A percentile compares a stretch with the other conserved stretches of the same genome.
Evolutionary conservation across 1,140 invertebrate species (phyloP).

Genomic region (Drosophila quadrilineata): DNA sequence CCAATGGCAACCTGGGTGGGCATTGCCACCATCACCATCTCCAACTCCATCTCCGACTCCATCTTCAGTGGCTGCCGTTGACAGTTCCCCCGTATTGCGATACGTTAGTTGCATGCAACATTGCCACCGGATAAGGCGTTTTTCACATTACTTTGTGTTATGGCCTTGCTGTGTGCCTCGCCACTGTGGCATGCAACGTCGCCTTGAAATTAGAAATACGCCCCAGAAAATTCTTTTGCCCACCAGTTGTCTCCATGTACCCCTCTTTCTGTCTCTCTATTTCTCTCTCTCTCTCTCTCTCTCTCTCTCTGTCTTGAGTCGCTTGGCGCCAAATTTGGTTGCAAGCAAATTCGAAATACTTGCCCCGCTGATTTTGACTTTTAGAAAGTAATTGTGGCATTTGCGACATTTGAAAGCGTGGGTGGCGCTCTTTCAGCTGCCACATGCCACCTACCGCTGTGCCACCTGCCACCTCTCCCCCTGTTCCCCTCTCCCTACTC

Average conservation of each 20-base stretch:
- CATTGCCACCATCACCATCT: constrained; percentile 25
- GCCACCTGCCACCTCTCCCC: too few relatives aligned
- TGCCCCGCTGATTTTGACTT: constrained; percentile 35
- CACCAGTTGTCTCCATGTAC: constrained; percentile 32
- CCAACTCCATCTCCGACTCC: not conserved
- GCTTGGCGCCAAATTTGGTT: constrained; percentile 69
- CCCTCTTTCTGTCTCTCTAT: not conserved
- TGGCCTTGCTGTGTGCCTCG: constrained; percentile 23
- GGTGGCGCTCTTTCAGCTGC: constrained; percentile 32
- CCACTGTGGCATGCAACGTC: constrained; percentile 9
- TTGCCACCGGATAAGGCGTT: constrained; percentile 72
- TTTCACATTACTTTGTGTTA: constrained; percentile 66
- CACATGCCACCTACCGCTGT: not conserved
- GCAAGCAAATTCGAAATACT: constrained; percentile 72
- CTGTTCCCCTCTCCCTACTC: constrained; percentile 12
- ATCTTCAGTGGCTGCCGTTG: constrained; percentile 37
- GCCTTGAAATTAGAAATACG: constrained; percentile 74
- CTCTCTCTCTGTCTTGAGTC: not conserved
- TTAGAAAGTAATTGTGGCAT: constrained; percentile 76
- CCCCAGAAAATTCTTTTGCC: constrained; percentile 68
- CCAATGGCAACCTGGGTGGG: constrained; percentile 58
- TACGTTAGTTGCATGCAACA: not conserved
- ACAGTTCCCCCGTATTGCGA: constrained; percentile 47
- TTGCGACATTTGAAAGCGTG: constrained; percentile 38
- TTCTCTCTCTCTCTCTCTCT: not conserved